These are phyloP conservation scores for Drosophila flavopinicola DNA, from an alignment of 2,888 invertebrate species.

Conservation along the genomic window DNA sequence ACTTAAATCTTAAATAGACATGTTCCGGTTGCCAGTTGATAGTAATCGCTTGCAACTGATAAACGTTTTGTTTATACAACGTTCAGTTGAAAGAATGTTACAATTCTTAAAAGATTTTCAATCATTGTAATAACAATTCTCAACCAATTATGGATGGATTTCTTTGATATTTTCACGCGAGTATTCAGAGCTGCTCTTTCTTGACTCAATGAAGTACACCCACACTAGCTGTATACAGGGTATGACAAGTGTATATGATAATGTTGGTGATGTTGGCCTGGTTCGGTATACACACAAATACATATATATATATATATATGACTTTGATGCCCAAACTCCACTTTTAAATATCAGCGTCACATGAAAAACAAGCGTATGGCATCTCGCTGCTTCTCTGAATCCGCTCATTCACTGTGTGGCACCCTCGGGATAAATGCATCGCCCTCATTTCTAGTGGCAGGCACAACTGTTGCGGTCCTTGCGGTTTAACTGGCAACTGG, in stretches of 20 bases:
- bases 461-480: slow-evolving; percentile 58
- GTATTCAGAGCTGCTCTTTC: too few relatives aligned
- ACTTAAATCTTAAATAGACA: background rate
- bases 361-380: slow-evolving; percentile 66
- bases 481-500: slow-evolving; percentile 10
- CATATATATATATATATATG: background rate
- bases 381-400: slow-evolving; percentile 44
- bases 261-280: slow-evolving; percentile 26
- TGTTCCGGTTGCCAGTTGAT: background rate
- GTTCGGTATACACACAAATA: slow-evolving; percentile 19
- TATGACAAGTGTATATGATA: slow-evolving; percentile 33
- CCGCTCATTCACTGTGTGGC: slow-evolving; percentile 22
- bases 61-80: too few relatives aligned
- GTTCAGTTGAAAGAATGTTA: too few relatives aligned
- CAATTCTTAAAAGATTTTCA: too few relatives aligned
- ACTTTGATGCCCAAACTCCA: slow-evolving; percentile 64
- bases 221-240: slow-evolving; percentile 19
- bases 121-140: too few relatives aligned
- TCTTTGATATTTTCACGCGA: too few relatives aligned
- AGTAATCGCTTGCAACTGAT: too few relatives aligned
- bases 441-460: slow-evolving; percentile 68
- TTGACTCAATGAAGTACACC: too few relatives aligned
- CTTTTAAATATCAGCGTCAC: slow-evolving; percentile 79
- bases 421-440: slow-evolving; percentile 72
- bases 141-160: too few relatives aligned